Evolutionary conservation across 2,113 vertebrate genomes (phyloP).

Genomic region (Rhipidura dahli): DNA sequence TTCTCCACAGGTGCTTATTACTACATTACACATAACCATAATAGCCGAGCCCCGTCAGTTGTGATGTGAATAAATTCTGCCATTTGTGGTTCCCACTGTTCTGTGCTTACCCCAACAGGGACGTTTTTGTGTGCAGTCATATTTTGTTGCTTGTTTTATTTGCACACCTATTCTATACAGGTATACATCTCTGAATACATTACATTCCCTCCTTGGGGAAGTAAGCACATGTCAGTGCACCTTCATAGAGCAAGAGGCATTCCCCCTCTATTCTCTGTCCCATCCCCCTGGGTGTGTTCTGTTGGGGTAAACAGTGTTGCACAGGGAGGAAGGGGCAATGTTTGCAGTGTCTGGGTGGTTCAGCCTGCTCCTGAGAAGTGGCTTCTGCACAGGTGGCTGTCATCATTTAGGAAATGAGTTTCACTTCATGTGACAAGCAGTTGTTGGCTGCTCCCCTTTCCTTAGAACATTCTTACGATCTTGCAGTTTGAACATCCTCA

Average conservation of each 20-base stretch:
- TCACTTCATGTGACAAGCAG: background rate
- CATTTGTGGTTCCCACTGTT: background rate
- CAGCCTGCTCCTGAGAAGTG: background rate
- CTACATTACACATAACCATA: background rate
- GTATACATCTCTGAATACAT: background rate
- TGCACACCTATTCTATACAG: background rate
- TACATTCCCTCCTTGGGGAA: background rate
- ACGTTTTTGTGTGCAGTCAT: background rate
- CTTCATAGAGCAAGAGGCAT: background rate
- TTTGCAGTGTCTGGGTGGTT: background rate
- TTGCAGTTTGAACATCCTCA: background rate
- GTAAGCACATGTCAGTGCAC: rapidly evolving
- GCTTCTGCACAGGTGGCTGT: background rate
- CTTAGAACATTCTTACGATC: background rate
- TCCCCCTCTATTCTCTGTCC: background rate
- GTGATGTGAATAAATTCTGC: background rate
- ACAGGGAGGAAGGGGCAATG: background rate
- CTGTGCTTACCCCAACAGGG: background rate
- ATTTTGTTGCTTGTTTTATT: background rate
- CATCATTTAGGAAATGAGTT: rapidly evolving
- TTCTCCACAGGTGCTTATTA: background rate
- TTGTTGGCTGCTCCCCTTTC: background rate
- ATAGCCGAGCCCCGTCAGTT: background rate
- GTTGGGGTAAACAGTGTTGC: background rate
- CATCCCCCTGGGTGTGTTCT: background rate